Percentiles rank a stretch among this genome's conserved stretches.
These are phyloP conservation scores for Euschistus heros DNA, from an alignment of 1,140 invertebrate genomes.

Conservation along the genomic window DNA sequence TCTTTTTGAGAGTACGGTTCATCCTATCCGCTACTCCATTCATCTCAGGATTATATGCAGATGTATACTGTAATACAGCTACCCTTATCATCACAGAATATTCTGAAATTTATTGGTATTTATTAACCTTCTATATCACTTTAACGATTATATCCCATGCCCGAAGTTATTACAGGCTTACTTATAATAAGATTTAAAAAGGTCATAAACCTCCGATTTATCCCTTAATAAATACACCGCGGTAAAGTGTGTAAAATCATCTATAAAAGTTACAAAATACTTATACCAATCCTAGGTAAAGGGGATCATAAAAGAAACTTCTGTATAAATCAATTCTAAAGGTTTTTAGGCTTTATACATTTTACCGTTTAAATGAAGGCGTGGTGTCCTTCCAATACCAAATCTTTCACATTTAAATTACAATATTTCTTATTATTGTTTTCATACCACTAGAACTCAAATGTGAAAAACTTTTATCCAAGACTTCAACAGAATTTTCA, in stretches of 20 bases:
- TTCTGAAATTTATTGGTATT: neutral
- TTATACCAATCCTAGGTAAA: neutral
- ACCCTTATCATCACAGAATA: neutral
- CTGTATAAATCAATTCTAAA: neutral
- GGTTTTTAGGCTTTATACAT: neutral
- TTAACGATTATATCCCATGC: neutral
- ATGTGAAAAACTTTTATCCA: neutral
- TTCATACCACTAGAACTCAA: neutral
- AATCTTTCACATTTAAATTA: neutral
- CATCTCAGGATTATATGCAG: neutral
- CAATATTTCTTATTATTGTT: neutral
- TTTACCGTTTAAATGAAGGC: too few relatives aligned
- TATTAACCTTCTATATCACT: neutral
- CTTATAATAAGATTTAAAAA: neutral
- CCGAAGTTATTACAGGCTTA: neutral
- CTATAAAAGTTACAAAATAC: neutral
- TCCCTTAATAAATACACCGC: neutral
- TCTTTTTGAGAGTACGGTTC: neutral
- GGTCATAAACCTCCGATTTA: neutral
- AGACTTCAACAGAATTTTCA: neutral
- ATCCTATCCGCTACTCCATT: neutral
- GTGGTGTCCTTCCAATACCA: too few relatives aligned
- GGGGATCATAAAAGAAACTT: neutral
- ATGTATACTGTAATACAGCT: neutral
- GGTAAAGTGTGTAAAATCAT: neutral